Evolutionary conservation across 2,113 vertebrate genomes (phyloP), one percentile per base, ranked within the genome.

Genomic region (Podocnemis expansa): DNA sequence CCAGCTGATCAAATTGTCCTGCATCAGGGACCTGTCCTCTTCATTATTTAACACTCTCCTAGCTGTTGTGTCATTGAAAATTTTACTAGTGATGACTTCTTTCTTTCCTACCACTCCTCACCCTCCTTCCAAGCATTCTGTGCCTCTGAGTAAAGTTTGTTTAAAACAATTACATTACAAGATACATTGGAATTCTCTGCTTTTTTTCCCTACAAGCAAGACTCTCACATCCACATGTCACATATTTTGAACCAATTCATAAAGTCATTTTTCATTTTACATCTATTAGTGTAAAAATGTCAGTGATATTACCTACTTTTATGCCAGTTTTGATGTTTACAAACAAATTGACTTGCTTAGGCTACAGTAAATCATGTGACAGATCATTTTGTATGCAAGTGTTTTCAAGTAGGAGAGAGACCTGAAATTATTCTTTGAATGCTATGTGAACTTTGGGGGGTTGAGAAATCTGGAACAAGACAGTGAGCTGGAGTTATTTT

Each of bases 161-260:
- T 86, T 95, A 85, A 96, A 84, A 55, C 54, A 91, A 82, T 88
- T 87, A 78, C 79, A 89, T 73, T 85, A 79, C 89, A 54, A 45
- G 45, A 80, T 85, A 12, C 13, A 29, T 21, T 78, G 45, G 29
- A 22, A 63, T 88, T 87, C 78, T 91, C 34, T 83, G 2, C 5
- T 89, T 67, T 4, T 89, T 83, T 82, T 90, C 80, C 6, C 8
- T 7, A 17, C 25, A 84, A 78, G 43, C 52, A 91, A 95, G 89
- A 31, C 1, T 8, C 0, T 29, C 8, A 19, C 56, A 56, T 10
- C 5, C 38, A 25, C 76, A 49, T 47, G 14, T n/a, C 78, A 80
- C 8, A 43, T 38, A 52, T 63, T 83, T 76, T 6, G 1, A 29
- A 29, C 10, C 1, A 1, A 1, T 4, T 25, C 14, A 88, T 88